These are phyloP conservation scores for Hippopotamus amphibius DNA, from an alignment of 2,113 vertebrate genomes.

Conservation along the genomic window DNA sequence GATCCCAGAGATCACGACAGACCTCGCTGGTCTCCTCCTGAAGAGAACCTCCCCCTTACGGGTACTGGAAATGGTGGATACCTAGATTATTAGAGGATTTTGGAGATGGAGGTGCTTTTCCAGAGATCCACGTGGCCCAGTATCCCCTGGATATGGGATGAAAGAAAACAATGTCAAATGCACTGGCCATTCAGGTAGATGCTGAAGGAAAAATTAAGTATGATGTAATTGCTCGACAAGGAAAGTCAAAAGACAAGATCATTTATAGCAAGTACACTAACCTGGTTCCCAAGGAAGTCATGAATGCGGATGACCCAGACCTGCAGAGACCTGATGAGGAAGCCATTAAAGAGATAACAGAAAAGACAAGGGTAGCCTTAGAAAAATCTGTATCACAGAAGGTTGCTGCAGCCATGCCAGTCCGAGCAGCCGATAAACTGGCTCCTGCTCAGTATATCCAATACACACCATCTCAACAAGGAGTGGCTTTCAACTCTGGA, in stretches of 20 bases:
- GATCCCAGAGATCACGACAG: constrained; percentile 93
- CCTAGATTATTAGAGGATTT: constrained; percentile 84
- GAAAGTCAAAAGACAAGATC: constrained; percentile 86
- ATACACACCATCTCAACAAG: constrained; percentile 98
- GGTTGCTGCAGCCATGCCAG: constrained; percentile 99
- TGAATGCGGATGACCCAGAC: constrained; percentile 94
- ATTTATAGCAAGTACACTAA: constrained; percentile 99
- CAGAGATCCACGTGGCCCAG: no score
- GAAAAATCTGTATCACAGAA: constrained; percentile 98
- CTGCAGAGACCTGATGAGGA: constrained; percentile 97
- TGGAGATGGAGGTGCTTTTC: no score
- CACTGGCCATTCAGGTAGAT: no score
- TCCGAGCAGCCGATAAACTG: constrained; percentile 97
- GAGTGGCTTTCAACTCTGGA: constrained; percentile 98
- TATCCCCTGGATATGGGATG: no score
- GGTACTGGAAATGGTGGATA: constrained; percentile 95
- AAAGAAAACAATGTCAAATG: no score
- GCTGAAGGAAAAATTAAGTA: no score
- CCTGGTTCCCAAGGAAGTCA: constrained; percentile 96
- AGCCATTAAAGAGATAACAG: constrained; percentile 97
- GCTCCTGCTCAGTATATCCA: constrained; percentile 98
- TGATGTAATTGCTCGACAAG: no score
- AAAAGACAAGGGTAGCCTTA: constrained; percentile 96
- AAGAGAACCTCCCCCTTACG: constrained; percentile 94
- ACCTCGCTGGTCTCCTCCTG: constrained; percentile 94